A percentile compares a stretch with the other conserved stretches of the same genome.
Conservation (phyloP, 1,140 invertebrate genomes). For the Pogonomyrmex barbatus region DNA sequence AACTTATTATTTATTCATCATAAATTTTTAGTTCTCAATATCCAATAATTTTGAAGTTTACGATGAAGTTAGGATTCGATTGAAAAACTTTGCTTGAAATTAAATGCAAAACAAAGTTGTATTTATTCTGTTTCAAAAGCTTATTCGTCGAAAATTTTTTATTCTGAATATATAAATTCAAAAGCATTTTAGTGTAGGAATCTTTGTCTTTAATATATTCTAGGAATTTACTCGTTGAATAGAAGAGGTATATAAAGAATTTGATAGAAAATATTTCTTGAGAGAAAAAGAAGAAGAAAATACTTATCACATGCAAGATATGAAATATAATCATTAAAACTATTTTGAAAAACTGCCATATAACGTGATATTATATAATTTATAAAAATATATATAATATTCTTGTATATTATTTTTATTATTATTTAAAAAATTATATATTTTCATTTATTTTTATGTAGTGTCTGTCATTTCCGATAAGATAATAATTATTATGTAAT, state of each 20-base stretch:
- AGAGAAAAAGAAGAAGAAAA: neutral
- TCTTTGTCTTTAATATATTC: neutral
- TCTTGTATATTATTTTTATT: neutral
- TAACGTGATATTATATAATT: neutral
- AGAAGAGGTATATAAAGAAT: neutral
- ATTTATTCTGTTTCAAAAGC: neutral
- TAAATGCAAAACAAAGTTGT: constrained; percentile 6
- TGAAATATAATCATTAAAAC: neutral
- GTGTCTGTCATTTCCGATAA: neutral
- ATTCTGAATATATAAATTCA: neutral
- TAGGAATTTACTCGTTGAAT: neutral
- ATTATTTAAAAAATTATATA: constrained; percentile 7
- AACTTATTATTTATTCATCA: neutral
- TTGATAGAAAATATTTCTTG: neutral
- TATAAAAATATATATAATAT: neutral
- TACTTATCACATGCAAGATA: neutral
- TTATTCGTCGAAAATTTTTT: neutral
- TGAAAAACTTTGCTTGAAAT: neutral
- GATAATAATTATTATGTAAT: neutral
- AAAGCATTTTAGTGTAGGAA: constrained; percentile 2
- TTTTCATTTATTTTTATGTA: neutral
- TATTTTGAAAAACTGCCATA: neutral
- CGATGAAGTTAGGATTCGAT: neutral
- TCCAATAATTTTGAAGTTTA: neutral
- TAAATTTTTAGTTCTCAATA: neutral